Conservation (phyloP, 2,888 invertebrate genomes). For the Ennomos quercinarius region DNA sequence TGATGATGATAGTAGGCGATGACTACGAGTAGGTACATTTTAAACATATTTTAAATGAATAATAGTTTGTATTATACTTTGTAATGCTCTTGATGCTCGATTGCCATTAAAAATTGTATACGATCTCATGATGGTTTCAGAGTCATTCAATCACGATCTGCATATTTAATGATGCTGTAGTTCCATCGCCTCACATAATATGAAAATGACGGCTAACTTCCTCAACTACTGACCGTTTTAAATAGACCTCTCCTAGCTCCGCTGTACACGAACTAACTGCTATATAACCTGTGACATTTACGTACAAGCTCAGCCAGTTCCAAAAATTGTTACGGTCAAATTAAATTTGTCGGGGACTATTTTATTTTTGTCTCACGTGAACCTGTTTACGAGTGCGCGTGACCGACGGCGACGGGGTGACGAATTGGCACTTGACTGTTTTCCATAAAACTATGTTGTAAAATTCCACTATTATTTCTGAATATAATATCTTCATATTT, state of each 20-base stretch:
- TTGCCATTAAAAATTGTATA: too few relatives aligned
- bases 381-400: slow-evolving; percentile 21
- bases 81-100: too few relatives aligned
- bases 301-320: slow-evolving; percentile 10
- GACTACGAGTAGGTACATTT: too few relatives aligned
- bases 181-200: slow-evolving; percentile 8
- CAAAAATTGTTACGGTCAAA: slow-evolving; percentile 5
- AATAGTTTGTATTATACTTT: too few relatives aligned
- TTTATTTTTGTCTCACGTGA: slow-evolving; percentile 30
- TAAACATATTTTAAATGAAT: too few relatives aligned
- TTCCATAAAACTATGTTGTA: too few relatives aligned
- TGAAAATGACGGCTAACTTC: slow-evolving; percentile 12
- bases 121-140: neutral
- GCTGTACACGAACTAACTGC: neutral
- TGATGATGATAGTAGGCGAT: too few relatives aligned
- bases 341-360: slow-evolving; percentile 12
- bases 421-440: slow-evolving; percentile 2
- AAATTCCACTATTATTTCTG: neutral
- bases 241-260: slow-evolving; percentile 8
- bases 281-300: neutral
- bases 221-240: slow-evolving; percentile 11
- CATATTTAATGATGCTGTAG: slow-evolving; percentile 14
- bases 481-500: too few relatives aligned
- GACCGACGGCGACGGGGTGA: slow-evolving; percentile 9
- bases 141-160: slow-evolving; percentile 9